A percentile compares a stretch with the other conserved stretches of the same genome.
phyloP scores from a whole-genome alignment of 2,113 vertebrate genomes.

The Leptobrachium ailaonicum region DNA sequence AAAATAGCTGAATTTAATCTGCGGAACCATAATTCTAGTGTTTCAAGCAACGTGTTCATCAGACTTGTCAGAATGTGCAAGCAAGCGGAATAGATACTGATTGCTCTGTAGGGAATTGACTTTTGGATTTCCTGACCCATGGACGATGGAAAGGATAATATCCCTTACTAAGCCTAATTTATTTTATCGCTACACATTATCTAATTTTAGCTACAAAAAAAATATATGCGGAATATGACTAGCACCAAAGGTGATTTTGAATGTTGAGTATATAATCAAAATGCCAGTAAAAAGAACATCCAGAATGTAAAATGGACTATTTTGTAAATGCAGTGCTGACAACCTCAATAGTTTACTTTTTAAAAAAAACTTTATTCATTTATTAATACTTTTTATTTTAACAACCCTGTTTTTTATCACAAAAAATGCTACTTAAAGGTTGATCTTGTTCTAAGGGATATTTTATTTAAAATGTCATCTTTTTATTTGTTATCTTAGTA shows the following conservation, averaged over 20 bases:
- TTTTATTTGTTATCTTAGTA: too few relatives aligned
- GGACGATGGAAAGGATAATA: neutral
- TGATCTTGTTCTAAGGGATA: too few relatives aligned
- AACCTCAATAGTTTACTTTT: too few relatives aligned
- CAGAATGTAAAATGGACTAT: too few relatives aligned
- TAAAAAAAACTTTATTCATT: too few relatives aligned
- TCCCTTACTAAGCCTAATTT: slow-evolving; percentile 27
- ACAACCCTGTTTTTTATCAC: too few relatives aligned
- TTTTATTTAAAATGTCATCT: too few relatives aligned
- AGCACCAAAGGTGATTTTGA: neutral
- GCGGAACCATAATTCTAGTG: neutral
- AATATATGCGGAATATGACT: slow-evolving; percentile 60
- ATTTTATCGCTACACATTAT: slow-evolving; percentile 46
- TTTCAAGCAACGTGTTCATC: slow-evolving; percentile 14
- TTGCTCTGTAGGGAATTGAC: slow-evolving; percentile 1
- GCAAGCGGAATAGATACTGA: neutral
- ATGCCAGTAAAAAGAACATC: too few relatives aligned
- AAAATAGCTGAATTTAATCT: slow-evolving; percentile 14
- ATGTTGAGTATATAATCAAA: too few relatives aligned
- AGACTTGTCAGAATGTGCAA: slow-evolving; percentile 20
- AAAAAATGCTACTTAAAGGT: too few relatives aligned
- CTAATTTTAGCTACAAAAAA: slow-evolving; percentile 67
- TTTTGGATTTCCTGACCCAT: slow-evolving; percentile 2
- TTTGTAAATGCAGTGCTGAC: too few relatives aligned
- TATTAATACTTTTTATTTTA: too few relatives aligned